Base-by-base conservation (phyloP, 2,797 vertebrate genomes). In the Loriculus beryllinus region DNA sequence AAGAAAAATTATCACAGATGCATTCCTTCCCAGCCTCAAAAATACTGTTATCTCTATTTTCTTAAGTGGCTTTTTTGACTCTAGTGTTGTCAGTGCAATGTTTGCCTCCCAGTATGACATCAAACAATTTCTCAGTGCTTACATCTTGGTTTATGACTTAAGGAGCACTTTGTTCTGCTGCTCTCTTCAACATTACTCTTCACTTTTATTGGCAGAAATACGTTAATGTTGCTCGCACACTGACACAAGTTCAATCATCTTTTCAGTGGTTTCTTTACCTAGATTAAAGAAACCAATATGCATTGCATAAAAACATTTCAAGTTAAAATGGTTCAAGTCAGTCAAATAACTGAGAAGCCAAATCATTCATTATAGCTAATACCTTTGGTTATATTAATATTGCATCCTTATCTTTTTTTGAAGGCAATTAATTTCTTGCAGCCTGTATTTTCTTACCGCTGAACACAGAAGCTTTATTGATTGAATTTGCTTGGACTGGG, bases 181-280 rank as follows among this genome's bases (percentile, higher is more conserved):
- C 3, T 1, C 56, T 84, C 23, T 88, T 82, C 51, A 67, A 31
- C 8, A 8, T 56, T 48, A 39, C 52, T 68, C 16, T 79, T 89
- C 19, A 7, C 29, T 85, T 1, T 70, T 92, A 59, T 33, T 80
- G 43, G 37, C 22, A 60, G 56, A 84, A 89, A 74, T 54, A 31
- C 0, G 5, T 77, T 56, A 48, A 51, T 71, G 48, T 48, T 29
- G 19, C 37, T 92, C 0, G 0, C 75, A 45, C 18, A 39, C 13
- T 52, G 68, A 70, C 70, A 82, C 29, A 56, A 59, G 77, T 70
- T 67, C 42, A 51, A 43, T 85, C 22, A 33, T 45, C 48, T 21
- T 79, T 90, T 82, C 77, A 54, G 49, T 62, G 77, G 31, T 40
- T 0, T 0, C 16, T 40, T 65, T 82, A 33, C 11, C 11, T 37